Evolutionary conservation across 2,797 vertebrate genomes (phyloP).

Genomic region (Gallirallus australis): DNA sequence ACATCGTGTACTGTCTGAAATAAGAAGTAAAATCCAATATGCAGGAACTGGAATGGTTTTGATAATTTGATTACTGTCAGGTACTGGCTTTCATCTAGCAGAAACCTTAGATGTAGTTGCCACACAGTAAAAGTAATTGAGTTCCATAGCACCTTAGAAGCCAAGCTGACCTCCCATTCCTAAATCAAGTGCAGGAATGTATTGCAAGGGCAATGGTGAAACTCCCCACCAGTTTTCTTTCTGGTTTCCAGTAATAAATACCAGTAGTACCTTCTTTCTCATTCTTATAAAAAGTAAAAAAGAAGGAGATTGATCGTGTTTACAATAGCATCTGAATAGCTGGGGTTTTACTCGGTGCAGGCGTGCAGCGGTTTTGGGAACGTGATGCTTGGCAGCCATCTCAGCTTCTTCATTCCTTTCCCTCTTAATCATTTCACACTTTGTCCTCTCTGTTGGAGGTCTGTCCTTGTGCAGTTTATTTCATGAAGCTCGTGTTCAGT

Average conservation of each 20-base stretch:
- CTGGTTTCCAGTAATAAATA: not conserved
- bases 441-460: not conserved
- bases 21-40: not conserved
- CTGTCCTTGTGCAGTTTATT: not conserved
- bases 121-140: not conserved
- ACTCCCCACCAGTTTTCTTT: not conserved
- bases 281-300: not conserved
- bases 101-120: not conserved
- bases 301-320: not conserved
- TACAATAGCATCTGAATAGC: not conserved
- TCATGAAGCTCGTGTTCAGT: not conserved
- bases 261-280: not conserved
- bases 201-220: not conserved
- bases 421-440: constrained; percentile 23
- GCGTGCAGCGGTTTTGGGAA: not conserved
- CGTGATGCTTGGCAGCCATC: not conserved
- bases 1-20: not conserved
- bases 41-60: not conserved
- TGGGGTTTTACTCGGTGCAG: not conserved
- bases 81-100: not conserved
- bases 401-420: constrained; percentile 7
- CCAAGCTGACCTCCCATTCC: not conserved
- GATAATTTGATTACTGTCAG: not conserved
- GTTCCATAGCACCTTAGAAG: not conserved
- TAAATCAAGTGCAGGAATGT: not conserved